phyloP scores from a whole-genome alignment of 2,888 invertebrate species.

The Drosophila picticornis region DNA sequence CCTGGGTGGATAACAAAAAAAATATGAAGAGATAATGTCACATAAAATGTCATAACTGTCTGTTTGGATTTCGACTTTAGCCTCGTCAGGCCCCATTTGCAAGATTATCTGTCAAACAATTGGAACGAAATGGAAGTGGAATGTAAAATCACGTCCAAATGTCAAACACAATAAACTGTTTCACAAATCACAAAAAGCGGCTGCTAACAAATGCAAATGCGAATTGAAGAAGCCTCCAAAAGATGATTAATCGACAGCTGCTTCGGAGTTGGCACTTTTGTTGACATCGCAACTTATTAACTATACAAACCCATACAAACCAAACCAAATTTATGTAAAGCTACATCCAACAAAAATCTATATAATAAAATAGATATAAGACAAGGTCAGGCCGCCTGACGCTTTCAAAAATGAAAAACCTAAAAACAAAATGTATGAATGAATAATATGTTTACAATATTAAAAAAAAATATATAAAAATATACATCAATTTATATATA shows the following conservation, averaged over 20 bases:
- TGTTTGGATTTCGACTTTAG: conserved; percentile 25
- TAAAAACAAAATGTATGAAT: conserved; percentile 21
- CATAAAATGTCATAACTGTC: conserved; percentile 78
- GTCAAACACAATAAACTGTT: conserved; percentile 61
- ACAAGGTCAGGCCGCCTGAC: conserved; percentile 66
- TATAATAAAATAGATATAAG: conserved; percentile 41
- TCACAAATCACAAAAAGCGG: conserved; percentile 58
- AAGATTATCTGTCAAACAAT: conserved; percentile 50
- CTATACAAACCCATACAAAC: conserved; percentile 15
- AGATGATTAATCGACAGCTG: conserved; percentile 69
- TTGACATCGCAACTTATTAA: conserved; percentile 50
- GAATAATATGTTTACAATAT: conserved; percentile 5
- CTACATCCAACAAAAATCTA: conserved; percentile 19
- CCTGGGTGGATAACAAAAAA: conserved; percentile 1
- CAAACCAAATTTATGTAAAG: conserved; percentile 56
- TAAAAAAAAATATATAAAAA: neutral
- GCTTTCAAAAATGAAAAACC: conserved; percentile 50
- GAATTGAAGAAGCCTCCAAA: conserved; percentile 42
- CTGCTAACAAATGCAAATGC: conserved; percentile 44
- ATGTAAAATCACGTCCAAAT: conserved; percentile 34
- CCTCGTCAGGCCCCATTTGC: conserved; percentile 41
- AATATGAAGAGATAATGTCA: conserved; percentile 42
- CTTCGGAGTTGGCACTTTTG: conserved; percentile 62
- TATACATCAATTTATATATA: neutral
- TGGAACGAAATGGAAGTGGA: conserved; percentile 61